A percentile compares a stretch with the other conserved stretches of the same genome.
Evolutionary conservation across 2,797 vertebrate species (phyloP).

Genomic region (Muscicapa comitata): DNA sequence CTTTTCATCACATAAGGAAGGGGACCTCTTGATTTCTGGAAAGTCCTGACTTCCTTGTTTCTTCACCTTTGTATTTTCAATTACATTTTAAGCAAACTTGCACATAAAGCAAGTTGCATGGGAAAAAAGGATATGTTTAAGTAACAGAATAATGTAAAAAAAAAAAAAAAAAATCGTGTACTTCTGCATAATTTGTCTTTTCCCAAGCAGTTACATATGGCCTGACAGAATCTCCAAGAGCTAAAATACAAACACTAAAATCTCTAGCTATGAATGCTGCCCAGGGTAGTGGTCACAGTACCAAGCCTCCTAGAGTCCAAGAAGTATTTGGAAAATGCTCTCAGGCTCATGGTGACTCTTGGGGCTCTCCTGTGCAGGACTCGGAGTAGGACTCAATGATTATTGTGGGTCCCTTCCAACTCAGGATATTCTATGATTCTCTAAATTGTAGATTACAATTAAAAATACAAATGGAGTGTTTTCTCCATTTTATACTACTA

Average conservation of each 20-base stretch:
- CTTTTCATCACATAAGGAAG: background rate
- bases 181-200: background rate
- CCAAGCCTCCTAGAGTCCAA: background rate
- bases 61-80: background rate
- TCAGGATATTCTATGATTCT: background rate
- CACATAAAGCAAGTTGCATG: background rate
- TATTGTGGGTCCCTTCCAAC: background rate
- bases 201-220: background rate
- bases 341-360: background rate
- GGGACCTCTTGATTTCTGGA: background rate
- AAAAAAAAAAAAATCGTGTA: background rate
- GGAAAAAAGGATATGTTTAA: background rate
- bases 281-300: background rate
- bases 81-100: background rate
- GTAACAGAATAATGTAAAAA: background rate
- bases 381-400: background rate
- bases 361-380: background rate
- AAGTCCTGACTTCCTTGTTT: background rate
- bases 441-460: background rate
- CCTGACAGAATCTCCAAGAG: background rate
- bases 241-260: background rate
- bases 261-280: background rate
- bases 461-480: background rate
- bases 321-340: fast-evolving
- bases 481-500: background rate